Evolutionary conservation across 2,797 vertebrate species (phyloP).

Genomic region (Gallinago stenura): DNA sequence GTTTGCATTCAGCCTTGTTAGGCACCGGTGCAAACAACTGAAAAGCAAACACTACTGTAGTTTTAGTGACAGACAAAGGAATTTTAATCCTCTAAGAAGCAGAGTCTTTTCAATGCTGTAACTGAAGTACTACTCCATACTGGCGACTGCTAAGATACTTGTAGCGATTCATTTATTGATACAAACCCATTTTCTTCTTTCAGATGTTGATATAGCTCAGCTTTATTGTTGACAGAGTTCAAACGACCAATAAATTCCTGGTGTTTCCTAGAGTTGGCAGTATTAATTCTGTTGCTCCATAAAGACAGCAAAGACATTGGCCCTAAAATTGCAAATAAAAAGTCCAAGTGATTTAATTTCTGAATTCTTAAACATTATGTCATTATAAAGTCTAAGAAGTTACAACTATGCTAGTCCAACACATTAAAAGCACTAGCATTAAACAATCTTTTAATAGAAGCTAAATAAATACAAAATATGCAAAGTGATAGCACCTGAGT

Average conservation of each 20-base stretch:
- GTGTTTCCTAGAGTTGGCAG: slow-evolving; percentile 95
- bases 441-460: background rate
- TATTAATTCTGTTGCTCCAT: slow-evolving; percentile 96
- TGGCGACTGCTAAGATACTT: background rate
- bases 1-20: background rate
- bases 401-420: background rate
- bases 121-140: background rate
- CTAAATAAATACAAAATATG: background rate
- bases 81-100: background rate
- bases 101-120: background rate
- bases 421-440: background rate
- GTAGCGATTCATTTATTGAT: slow-evolving; percentile 8
- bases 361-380: background rate
- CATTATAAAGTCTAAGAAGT: background rate
- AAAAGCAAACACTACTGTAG: background rate
- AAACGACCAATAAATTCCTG: slow-evolving; percentile 94
- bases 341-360: background rate
- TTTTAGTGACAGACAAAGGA: background rate
- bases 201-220: slow-evolving; percentile 96
- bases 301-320: slow-evolving; percentile 93
- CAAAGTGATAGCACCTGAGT: background rate
- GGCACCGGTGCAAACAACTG: background rate
- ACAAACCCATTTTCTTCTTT: slow-evolving; percentile 97
- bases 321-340: slow-evolving; percentile 78
- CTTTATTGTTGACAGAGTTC: slow-evolving; percentile 94